Base-by-base conservation (phyloP, 2,888 invertebrate species). In the Caenorhabditis becei region DNA sequence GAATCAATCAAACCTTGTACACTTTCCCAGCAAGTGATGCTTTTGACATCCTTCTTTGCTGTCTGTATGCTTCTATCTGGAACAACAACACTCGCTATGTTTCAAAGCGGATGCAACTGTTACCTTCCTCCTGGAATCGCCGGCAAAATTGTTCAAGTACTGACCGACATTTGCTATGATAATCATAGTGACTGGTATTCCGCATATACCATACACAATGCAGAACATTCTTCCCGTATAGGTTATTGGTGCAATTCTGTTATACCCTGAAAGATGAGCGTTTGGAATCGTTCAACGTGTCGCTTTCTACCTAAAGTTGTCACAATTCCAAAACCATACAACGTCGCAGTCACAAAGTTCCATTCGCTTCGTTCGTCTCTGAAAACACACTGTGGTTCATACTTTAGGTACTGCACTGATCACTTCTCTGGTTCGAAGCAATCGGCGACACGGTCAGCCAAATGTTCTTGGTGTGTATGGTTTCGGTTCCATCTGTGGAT, bases 101-200 rank as follows among this genome's bases (percentile, higher is more conserved):
- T 35, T 35, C 35, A n/a, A n/a, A n/a, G n/a, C n/a, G n/a, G n/a
- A n/a, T n/a, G n/a, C n/a, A n/a, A n/a, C n/a, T n/a, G n/a, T 54
- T 44, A 88, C 90, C 80, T 86, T 89, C 66, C 88, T 82, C 41
- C 88, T 84, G 1, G 87, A 87, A 35, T 86, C 83, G 51, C 88
- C 86, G 1, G 90, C 90, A 80, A 90, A 90, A 53, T 88, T 88
- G 51, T 89, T 89, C 23, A 90, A 66, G 74, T 89, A 91, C 66
- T 90, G 90, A 24, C 90, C 90, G 32, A 90, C 87, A 65, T 90
- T 91, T 18, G 90, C 90, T 67, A 90, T 91, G 56, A 90, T 90
- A 49, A 90, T 91, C 90, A 90, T 91, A 3, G 90, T 90, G 26
- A 90, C 74, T 18, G 89, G 90, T 53, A 90, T 90, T n/a, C 88